These are phyloP conservation scores for Cotesia congregata DNA, from an alignment of 2,888 invertebrate genomes.

Conservation along the genomic window DNA sequence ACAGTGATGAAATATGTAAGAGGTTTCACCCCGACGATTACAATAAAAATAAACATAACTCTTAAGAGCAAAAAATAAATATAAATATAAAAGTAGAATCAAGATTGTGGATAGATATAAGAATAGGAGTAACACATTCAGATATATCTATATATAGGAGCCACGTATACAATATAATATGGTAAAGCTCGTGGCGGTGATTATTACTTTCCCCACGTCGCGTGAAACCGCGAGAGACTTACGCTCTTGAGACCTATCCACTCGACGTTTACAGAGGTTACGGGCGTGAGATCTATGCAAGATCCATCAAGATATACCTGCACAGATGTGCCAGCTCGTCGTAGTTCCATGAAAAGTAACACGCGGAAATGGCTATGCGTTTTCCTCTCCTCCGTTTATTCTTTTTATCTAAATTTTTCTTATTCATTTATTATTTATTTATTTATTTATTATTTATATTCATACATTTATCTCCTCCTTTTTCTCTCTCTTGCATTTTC, in stretches of 20 bases:
- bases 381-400: constrained; percentile 34
- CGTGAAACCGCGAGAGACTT: constrained; percentile 46
- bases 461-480: constrained; percentile 7
- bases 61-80: neutral
- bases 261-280: constrained; percentile 63
- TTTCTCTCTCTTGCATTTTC: neutral
- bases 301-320: constrained; percentile 52
- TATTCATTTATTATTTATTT: constrained; percentile 19
- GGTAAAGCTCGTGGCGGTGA: constrained; percentile 47
- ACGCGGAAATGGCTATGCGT: constrained; percentile 38
- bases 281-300: constrained; percentile 66
- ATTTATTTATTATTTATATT: constrained; percentile 1
- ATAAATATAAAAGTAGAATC: neutral
- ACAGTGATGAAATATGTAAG: neutral
- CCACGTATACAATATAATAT: constrained; percentile 28
- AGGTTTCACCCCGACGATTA: neutral
- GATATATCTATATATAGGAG: constrained; percentile 7
- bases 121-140: neutral
- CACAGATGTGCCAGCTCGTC: constrained; percentile 56
- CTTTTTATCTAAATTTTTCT: constrained; percentile 23
- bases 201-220: constrained; percentile 58
- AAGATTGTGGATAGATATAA: neutral
- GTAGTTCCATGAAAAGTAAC: constrained; percentile 44
- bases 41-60: neutral
- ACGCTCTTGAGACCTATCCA: constrained; percentile 43